Evolutionary conservation across 1,140 invertebrate species (phyloP).

Genomic region (Conus ventricosus): DNA sequence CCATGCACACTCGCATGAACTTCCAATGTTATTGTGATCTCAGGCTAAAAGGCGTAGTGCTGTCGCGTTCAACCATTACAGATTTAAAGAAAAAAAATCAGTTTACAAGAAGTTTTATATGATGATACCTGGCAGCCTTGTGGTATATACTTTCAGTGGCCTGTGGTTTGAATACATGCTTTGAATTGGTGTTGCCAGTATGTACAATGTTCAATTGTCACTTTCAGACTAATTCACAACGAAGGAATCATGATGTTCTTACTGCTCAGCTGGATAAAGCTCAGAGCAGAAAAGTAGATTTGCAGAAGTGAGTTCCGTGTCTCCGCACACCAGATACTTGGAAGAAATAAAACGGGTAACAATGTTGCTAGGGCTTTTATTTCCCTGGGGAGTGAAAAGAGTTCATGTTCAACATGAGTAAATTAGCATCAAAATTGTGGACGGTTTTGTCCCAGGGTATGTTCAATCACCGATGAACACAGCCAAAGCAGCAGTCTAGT

Average conservation of each 20-base stretch:
- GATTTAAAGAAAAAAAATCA: too few species aligned
- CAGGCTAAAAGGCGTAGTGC: too few species aligned
- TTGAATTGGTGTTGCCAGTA: background rate
- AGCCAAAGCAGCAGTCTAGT: too few species aligned
- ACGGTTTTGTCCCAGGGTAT: too few species aligned
- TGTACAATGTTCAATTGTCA: background rate
- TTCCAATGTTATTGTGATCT: too few species aligned
- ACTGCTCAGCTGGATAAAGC: constrained; percentile 57
- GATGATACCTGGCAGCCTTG: too few species aligned
- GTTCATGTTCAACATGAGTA: background rate
- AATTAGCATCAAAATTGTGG: too few species aligned
- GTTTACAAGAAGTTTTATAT: too few species aligned
- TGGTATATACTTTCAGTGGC: background rate
- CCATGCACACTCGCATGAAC: too few species aligned
- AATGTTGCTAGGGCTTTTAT: background rate
- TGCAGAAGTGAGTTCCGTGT: constrained; percentile 55
- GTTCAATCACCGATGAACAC: too few species aligned
- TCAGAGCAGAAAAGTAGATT: constrained; percentile 56
- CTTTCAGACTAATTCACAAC: constrained; percentile 60
- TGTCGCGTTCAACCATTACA: too few species aligned
- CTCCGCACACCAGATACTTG: background rate
- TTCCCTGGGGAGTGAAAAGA: background rate
- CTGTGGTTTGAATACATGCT: background rate
- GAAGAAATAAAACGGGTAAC: background rate
- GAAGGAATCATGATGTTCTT: constrained; percentile 59